These are phyloP conservation scores for Exocentrus adspersus DNA, from an alignment of 2,888 invertebrate species.

Conservation along the genomic window DNA sequence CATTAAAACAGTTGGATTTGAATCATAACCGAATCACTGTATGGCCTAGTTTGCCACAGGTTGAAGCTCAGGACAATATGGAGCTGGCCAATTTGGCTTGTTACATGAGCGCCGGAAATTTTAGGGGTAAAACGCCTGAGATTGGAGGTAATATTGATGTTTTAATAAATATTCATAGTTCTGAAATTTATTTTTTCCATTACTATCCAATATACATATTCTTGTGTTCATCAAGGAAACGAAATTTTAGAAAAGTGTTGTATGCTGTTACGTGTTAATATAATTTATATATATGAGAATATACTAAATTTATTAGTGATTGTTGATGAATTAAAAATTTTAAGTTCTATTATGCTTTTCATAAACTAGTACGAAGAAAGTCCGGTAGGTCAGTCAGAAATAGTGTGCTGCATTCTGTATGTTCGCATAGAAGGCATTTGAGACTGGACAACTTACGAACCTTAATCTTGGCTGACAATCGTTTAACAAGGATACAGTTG, in stretches of 20 bases:
- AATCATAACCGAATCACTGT: constrained; percentile 91
- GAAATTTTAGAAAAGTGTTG: neutral
- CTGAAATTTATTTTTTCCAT: no score
- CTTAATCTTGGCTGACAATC: constrained; percentile 87
- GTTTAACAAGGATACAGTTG: constrained; percentile 80
- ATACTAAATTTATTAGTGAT: no score
- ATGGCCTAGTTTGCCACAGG: constrained; percentile 88
- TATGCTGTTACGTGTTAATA: no score
- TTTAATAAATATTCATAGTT: no score
- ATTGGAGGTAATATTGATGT: constrained; percentile 55
- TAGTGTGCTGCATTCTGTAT: constrained; percentile 82
- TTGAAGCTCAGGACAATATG: constrained; percentile 68
- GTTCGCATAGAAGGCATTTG: constrained; percentile 85
- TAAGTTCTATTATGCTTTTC: no score
- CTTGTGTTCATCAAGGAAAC: neutral
- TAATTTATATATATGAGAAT: no score
- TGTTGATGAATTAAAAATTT: no score
- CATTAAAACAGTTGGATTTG: constrained; percentile 90
- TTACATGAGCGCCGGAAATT: constrained; percentile 61
- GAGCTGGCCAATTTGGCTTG: constrained; percentile 78
- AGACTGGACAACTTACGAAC: constrained; percentile 84
- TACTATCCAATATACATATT: neutral
- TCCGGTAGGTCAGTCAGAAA: constrained; percentile 74
- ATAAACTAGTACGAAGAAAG: constrained; percentile 64
- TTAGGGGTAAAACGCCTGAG: constrained; percentile 57